A percentile compares a stretch with the other conserved stretches of the same genome.
phyloP scores from a whole-genome alignment of 2,888 invertebrate species.

The Dryobota labecula region DNA sequence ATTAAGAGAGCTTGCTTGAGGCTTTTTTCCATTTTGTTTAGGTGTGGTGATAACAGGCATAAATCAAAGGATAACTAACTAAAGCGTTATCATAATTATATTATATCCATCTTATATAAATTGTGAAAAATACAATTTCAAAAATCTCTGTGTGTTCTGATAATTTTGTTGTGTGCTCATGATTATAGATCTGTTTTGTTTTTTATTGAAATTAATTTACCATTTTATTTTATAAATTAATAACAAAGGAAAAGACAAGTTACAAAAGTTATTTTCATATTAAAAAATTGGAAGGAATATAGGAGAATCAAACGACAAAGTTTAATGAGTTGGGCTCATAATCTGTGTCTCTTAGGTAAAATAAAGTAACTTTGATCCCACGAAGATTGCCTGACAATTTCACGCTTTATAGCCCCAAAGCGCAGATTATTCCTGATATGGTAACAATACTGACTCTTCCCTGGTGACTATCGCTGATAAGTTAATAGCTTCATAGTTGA shows the following conservation, averaged over 20 bases:
- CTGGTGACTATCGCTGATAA: background rate
- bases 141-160: no score
- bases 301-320: conserved; percentile 1
- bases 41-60: background rate
- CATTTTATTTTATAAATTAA: background rate
- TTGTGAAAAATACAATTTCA: no score
- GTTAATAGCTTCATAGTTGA: background rate
- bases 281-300: background rate
- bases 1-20: background rate
- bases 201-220: no score
- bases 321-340: conserved; percentile 5
- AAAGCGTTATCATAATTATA: background rate
- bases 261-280: background rate
- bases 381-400: conserved; percentile 20
- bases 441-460: background rate
- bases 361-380: conserved; percentile 7
- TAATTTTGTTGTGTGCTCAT: no score
- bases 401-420: conserved; percentile 1
- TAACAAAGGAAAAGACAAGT: background rate
- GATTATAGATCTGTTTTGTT: no score
- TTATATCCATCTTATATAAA: no score
- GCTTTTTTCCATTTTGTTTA: background rate
- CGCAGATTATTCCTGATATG: conserved; percentile 10
- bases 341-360: conserved; percentile 4
- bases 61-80: background rate